Conservation (phyloP, 2,797 vertebrate species). For the Lepilemur ruficaudatus region DNA sequence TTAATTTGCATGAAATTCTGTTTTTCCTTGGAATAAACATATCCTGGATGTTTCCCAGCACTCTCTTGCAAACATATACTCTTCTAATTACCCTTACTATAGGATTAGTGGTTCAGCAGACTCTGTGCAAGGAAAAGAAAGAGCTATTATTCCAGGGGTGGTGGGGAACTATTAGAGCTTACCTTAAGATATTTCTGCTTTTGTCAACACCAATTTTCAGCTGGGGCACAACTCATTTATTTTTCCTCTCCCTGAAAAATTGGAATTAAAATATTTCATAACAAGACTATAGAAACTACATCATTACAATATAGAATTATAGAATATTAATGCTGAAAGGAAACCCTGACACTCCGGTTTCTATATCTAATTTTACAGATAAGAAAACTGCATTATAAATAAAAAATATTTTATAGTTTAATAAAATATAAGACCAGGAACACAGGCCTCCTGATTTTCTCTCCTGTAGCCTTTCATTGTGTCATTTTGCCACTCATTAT, state of each 20-base stretch:
- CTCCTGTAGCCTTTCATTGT: not conserved
- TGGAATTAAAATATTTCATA: constrained; percentile 34
- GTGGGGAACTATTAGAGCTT: not conserved
- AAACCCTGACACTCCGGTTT: not conserved
- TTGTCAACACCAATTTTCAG: constrained; percentile 49
- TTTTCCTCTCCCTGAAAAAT: not conserved
- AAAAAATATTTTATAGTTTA: constrained; percentile 22
- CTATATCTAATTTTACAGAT: constrained; percentile 40
- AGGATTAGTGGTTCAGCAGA: not conserved
- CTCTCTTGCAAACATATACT: constrained; percentile 38
- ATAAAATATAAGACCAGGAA: not conserved
- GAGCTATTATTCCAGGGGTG: constrained; percentile 2
- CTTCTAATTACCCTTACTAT: constrained; percentile 54
- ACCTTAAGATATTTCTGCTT: constrained; percentile 41
- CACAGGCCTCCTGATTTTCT: not conserved
- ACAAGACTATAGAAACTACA: not conserved
- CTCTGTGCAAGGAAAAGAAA: constrained; percentile 30
- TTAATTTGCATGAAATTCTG: constrained; percentile 66
- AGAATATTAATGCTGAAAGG: not conserved
- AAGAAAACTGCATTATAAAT: not conserved
- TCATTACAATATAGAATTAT: not conserved
- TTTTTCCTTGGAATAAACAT: constrained; percentile 66
- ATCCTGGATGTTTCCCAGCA: constrained; percentile 54
- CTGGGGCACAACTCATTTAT: not conserved
- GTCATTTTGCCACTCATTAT: not conserved